Evolutionary conservation across 2,888 invertebrate species (phyloP).

Genomic region (Coremacera marginata): DNA sequence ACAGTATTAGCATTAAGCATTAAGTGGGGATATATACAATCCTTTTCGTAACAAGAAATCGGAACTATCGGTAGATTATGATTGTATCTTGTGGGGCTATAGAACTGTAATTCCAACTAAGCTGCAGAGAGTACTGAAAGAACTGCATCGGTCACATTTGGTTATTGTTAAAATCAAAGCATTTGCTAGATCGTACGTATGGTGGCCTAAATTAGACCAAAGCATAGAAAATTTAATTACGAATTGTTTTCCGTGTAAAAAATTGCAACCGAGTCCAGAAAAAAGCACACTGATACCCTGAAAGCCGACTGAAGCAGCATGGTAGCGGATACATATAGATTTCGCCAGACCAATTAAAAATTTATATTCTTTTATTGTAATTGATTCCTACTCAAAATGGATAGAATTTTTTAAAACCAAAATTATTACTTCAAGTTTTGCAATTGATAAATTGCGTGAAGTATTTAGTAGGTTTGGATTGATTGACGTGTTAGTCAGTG

Average conservation of each 20-base stretch:
- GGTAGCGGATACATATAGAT: conserved; percentile 41
- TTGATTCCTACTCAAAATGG: conserved; percentile 43
- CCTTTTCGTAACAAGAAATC: conserved; percentile 49
- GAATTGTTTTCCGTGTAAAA: conserved; percentile 42
- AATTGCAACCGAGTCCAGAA: conserved; percentile 43
- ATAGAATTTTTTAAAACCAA: conserved; percentile 45
- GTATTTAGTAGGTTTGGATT: conserved; percentile 37
- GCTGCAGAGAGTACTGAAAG: conserved; percentile 34
- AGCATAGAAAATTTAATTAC: conserved; percentile 41
- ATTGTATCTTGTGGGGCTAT: conserved; percentile 34
- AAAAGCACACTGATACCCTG: conserved; percentile 45
- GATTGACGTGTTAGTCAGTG: conserved; percentile 32
- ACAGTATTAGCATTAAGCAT: conserved; percentile 22
- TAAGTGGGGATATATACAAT: conserved; percentile 28
- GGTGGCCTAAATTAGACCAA: conserved; percentile 39
- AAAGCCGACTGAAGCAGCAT: conserved; percentile 39
- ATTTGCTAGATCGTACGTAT: conserved; percentile 36
- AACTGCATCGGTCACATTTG: conserved; percentile 46
- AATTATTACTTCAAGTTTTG: conserved; percentile 40
- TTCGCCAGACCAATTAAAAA: no score
- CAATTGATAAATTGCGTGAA: conserved; percentile 35
- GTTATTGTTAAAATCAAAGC: conserved; percentile 45
- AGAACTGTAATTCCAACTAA: conserved; percentile 41
- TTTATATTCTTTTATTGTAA: conserved; percentile 36
- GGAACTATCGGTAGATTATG: conserved; percentile 50